Conservation (phyloP, 2,797 vertebrate genomes). For the Phrynocephalus forsythii region DNA sequence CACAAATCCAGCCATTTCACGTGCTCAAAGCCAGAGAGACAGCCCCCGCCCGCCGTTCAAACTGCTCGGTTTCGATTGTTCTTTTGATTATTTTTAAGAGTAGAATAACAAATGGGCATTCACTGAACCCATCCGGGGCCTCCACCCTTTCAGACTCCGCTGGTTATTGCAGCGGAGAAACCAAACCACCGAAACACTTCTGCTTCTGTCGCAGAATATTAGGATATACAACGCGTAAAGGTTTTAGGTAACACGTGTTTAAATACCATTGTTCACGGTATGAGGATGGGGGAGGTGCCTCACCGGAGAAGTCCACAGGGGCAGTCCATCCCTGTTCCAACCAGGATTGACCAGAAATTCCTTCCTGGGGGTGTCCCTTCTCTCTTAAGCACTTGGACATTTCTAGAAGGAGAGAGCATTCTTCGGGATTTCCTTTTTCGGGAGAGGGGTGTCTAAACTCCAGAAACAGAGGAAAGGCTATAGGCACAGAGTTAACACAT, state of each 20-base stretch:
- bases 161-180: conserved; percentile 10
- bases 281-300: too few species aligned
- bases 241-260: too few species aligned
- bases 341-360: too few species aligned
- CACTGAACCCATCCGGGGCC: neutral
- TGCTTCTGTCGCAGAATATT: conserved; percentile 30
- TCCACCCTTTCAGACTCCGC: neutral
- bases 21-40: too few species aligned
- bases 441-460: neutral
- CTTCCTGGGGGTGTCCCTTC: neutral
- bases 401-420: neutral
- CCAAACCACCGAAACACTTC: conserved; percentile 36
- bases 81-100: conserved; percentile 16
- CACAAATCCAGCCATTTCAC: neutral
- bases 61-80: too few species aligned
- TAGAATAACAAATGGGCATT: neutral
- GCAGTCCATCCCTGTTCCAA: too few species aligned
- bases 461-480: neutral
- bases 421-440: too few species aligned
- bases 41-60: neutral
- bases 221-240: conserved; percentile 6
- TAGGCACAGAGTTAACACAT: neutral
- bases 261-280: too few species aligned
- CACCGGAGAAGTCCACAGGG: too few species aligned
- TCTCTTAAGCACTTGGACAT: neutral